A percentile compares a stretch with the other conserved stretches of the same genome.
These are phyloP conservation scores for Aricia agestis DNA, from an alignment of 1,140 invertebrate species.

Conservation along the genomic window DNA sequence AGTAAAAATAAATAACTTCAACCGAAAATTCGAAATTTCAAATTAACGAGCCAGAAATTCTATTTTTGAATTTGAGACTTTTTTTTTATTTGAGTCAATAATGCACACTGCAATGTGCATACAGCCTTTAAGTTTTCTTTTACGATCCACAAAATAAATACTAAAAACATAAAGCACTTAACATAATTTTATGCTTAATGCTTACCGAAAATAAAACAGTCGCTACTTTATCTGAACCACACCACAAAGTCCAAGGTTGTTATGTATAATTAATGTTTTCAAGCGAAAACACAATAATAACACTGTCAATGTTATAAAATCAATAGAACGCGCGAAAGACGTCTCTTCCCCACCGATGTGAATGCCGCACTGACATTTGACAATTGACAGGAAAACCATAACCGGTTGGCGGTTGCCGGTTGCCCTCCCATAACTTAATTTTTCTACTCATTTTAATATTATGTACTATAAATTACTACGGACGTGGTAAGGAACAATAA, in stretches of 20 bases:
- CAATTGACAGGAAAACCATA: constrained; percentile 11
- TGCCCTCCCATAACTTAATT: constrained; percentile 29
- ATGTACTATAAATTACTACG: background rate
- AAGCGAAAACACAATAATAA: constrained; percentile 54
- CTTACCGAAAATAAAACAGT: constrained; percentile 11
- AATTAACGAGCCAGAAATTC: background rate
- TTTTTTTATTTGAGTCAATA: background rate
- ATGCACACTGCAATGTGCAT: background rate
- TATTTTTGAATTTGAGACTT: background rate
- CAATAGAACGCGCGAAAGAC: constrained; percentile 38
- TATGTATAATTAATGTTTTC: constrained; percentile 29
- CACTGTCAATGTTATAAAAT: constrained; percentile 35
- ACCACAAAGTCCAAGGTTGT: constrained; percentile 14
- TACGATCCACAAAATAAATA: constrained; percentile 14
- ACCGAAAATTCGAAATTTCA: no score
- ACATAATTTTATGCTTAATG: background rate
- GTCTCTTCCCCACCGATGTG: constrained; percentile 28
- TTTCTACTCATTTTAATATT: background rate
- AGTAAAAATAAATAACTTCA: no score
- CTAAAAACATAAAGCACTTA: background rate
- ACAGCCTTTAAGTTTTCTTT: background rate
- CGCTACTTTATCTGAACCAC: background rate
- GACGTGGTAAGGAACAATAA: no score
- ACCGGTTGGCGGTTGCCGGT: constrained; percentile 34
- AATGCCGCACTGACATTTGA: constrained; percentile 46